Evolutionary conservation across 2,797 vertebrate genomes (phyloP).

Genomic region (Aselliscus stoliczkanus): DNA sequence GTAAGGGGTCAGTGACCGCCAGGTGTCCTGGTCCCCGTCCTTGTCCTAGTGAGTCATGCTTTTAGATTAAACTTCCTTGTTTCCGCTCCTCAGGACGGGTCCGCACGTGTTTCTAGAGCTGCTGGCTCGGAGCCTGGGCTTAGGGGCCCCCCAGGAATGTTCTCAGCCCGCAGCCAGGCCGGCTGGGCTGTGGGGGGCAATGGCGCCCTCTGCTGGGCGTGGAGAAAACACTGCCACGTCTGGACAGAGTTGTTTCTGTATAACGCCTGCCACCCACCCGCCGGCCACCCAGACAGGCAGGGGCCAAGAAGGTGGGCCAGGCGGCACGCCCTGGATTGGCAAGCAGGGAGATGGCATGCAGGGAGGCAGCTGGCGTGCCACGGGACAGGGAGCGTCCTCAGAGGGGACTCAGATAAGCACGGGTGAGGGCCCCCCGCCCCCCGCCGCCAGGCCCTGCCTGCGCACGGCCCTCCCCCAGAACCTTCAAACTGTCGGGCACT

Average conservation of each 20-base stretch:
- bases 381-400: neutral
- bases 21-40: neutral
- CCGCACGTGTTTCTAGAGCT: no score
- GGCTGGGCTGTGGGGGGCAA: neutral
- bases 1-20: fast-evolving
- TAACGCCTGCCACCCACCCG: neutral
- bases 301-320: fast-evolving
- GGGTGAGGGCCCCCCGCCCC: fast-evolving
- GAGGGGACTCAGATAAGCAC: neutral
- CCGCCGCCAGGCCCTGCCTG: neutral
- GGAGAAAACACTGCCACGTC: neutral
- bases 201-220: neutral
- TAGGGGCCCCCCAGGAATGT: neutral
- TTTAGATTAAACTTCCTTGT: neutral
- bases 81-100: fast-evolving
- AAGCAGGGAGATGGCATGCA: neutral
- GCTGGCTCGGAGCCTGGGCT: neutral
- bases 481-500: neutral
- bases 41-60: neutral
- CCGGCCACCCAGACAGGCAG: fast-evolving
- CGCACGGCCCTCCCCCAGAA: neutral
- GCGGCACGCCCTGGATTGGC: fast-evolving
- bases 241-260: fast-evolving
- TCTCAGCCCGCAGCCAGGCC: fast-evolving
- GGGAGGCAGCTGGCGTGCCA: neutral